Evolutionary conservation across 2,113 vertebrate species (phyloP), one percentile per base, ranked within the genome.

Genomic region (Sander vitreus): DNA sequence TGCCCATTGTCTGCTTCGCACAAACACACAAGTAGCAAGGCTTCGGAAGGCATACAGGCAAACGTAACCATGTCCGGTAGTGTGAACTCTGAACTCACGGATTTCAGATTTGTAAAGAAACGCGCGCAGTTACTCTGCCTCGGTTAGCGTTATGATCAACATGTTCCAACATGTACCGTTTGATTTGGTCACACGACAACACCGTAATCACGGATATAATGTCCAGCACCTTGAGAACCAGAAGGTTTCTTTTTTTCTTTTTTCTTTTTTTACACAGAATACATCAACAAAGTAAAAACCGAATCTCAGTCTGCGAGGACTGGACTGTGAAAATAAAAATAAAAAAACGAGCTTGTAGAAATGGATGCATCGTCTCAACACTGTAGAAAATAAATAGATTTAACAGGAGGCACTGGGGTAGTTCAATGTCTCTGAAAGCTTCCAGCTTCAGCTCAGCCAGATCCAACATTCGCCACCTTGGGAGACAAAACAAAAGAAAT

Each of bases 391-490:
- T 86, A 91, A 90, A 93, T 89, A 93, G 91, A 88, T 93, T 93
- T 81, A 48, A 93, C 78, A 90, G 90, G 91, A 97, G 96, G 97
- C 96, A 97, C 96, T 96, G 95, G 93, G 94, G 94, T 80, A 39
- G 93, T 63, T 88, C 71, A 80, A 88, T 7, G 92, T 94, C 93
- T 96, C 94, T 93, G 93, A 91, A 86, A 91, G 92, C 88, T 93
- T 93, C 93, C 91, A 94, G 92, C 95, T 95, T 96, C 96, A 92
- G 92, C 93, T 95, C 90, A 60, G 93, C 85, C 71, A 86, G 86
- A 90, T 95, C 91, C 88, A 77, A 43, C 47, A 58, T 76, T 82
- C 84, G 62, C 82, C 88, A 84, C 88, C 96, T 96, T 83, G 66
- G 75, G 89, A 90, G 27, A 90, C 76, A 80, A 27, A 60, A 33